Evolutionary conservation across 2,797 vertebrate genomes (phyloP).

Genomic region (Cottoperca gobio): DNA sequence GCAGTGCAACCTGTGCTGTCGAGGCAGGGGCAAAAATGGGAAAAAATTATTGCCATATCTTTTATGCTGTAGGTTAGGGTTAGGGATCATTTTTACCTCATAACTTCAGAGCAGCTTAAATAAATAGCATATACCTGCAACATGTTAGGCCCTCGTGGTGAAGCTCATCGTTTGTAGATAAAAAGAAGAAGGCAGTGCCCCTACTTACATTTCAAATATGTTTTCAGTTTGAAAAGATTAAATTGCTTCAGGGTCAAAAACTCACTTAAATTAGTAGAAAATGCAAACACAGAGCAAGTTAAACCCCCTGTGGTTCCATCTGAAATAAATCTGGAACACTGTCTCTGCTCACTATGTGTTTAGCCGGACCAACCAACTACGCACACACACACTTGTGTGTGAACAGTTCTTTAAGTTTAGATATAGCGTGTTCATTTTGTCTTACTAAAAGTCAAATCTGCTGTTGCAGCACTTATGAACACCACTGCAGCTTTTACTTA

Average conservation of each 20-base stretch:
- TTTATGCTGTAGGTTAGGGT: not conserved
- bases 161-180: too few species aligned
- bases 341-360: not conserved
- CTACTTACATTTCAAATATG: too few species aligned
- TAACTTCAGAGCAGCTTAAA: not conserved
- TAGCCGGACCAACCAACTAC: not conserved
- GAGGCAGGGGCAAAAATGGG: not conserved
- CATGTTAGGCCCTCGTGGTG: too few species aligned
- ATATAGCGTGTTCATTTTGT: not conserved
- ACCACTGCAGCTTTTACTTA: not conserved
- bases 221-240: not conserved
- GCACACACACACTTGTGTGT: not conserved
- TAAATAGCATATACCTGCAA: too few species aligned
- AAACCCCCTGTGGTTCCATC: not conserved
- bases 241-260: not conserved
- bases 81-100: not conserved
- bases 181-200: too few species aligned
- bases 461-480: slow-evolving; percentile 5
- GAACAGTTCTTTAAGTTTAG: not conserved
- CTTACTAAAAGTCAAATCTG: slow-evolving; percentile 5
- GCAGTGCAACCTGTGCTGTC: not conserved
- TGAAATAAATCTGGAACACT: not conserved
- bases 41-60: not conserved
- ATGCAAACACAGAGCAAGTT: not conserved
- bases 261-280: not conserved